These are phyloP conservation scores for Halcyon badia DNA, from an alignment of 2,797 vertebrate species.

Conservation along the genomic window DNA sequence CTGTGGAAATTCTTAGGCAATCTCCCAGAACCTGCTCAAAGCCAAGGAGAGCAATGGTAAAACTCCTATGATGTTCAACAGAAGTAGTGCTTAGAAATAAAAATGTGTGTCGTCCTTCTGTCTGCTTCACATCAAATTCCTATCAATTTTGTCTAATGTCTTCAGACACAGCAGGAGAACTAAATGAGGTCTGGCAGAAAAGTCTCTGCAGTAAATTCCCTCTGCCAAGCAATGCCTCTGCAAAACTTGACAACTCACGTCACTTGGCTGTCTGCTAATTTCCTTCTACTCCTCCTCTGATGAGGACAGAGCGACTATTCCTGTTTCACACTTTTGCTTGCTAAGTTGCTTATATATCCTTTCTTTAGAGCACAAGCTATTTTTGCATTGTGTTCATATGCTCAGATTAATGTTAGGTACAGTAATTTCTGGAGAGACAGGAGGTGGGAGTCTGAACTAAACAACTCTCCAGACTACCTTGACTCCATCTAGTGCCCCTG, in stretches of 20 bases:
- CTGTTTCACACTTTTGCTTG: neutral
- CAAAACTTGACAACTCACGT: neutral
- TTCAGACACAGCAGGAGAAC: neutral
- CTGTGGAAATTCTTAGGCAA: neutral
- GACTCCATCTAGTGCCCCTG: neutral
- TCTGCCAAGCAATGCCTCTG: neutral
- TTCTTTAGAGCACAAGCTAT: neutral
- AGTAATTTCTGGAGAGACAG: neutral
- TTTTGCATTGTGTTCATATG: neutral
- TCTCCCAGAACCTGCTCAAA: neutral
- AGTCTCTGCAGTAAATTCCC: neutral
- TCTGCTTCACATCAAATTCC: slow-evolving; percentile 12
- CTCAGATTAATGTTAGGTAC: neutral
- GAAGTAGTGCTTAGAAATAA: neutral
- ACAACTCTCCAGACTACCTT: neutral
- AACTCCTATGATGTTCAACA: neutral
- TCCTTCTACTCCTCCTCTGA: neutral
- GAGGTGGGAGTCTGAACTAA: neutral
- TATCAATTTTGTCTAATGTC: slow-evolving; percentile 20
- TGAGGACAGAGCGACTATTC: neutral
- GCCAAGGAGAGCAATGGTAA: neutral
- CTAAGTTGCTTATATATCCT: neutral
- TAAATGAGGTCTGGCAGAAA: slow-evolving; percentile 9
- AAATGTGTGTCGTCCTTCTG: neutral
- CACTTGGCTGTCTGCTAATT: neutral